Evolutionary conservation across 2,888 invertebrate genomes (phyloP).

Genomic region (Brachynemurus nebulosus): DNA sequence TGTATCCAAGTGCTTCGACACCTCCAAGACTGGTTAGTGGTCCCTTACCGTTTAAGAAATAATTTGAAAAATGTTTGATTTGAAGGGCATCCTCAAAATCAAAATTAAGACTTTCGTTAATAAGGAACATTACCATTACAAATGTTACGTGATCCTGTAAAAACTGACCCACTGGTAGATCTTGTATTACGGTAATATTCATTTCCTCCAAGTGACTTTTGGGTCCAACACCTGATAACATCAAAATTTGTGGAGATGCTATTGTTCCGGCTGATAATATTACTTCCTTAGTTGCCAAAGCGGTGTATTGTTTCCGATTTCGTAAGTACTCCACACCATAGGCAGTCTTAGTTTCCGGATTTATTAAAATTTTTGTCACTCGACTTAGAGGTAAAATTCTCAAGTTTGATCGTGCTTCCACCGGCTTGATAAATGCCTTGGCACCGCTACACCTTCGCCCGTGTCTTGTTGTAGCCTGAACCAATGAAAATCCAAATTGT

Average conservation of each 20-base stretch:
- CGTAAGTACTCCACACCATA: too few species aligned
- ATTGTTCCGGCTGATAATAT: slow-evolving; percentile 42
- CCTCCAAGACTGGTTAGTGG: slow-evolving; percentile 42
- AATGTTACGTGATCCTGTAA: slow-evolving; percentile 6
- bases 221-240: too few species aligned
- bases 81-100: slow-evolving; percentile 22
- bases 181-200: slow-evolving; percentile 26
- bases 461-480: slow-evolving; percentile 43
- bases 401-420: slow-evolving; percentile 46
- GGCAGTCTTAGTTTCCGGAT: slow-evolving; percentile 44
- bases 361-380: slow-evolving; percentile 52
- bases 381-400: slow-evolving; percentile 48
- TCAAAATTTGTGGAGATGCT: slow-evolving; percentile 44
- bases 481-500: slow-evolving; percentile 48
- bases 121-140: slow-evolving; percentile 24
- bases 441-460: slow-evolving; percentile 54
- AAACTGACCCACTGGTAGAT: slow-evolving; percentile 29
- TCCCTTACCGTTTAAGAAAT: slow-evolving; percentile 31
- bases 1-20: slow-evolving; percentile 47
- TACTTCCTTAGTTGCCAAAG: slow-evolving; percentile 34
- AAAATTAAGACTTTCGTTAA: slow-evolving; percentile 32
- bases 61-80: slow-evolving; percentile 22
- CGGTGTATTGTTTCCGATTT: slow-evolving; percentile 41
- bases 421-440: slow-evolving; percentile 46
- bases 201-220: slow-evolving; percentile 25